Conservation (phyloP, 2,797 vertebrate species). For the Tachyglossus aculeatus region DNA sequence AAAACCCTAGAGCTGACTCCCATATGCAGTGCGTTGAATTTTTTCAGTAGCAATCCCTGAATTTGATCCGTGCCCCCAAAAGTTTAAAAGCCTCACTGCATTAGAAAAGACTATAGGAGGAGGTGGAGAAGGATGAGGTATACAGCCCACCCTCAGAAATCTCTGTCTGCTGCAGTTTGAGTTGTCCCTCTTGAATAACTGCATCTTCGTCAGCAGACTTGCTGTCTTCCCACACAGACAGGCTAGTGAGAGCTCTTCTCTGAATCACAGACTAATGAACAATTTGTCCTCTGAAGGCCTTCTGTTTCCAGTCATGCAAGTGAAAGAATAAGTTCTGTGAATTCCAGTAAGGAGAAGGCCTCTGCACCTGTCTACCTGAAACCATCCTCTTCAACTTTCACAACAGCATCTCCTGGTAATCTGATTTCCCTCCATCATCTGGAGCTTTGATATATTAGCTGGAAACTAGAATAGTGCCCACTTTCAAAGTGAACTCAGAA, state of each 20-base stretch:
- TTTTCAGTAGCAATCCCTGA: not conserved
- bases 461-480: not conserved
- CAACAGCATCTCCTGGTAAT: constrained; percentile 54
- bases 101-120: not conserved
- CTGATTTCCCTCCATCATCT: not conserved
- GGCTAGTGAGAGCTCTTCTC: not conserved
- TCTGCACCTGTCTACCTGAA: not conserved
- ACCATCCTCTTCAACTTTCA: not conserved
- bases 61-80: not conserved
- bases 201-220: not conserved
- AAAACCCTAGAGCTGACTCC: not conserved
- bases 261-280: not conserved
- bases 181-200: not conserved
- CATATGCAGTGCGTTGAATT: not conserved
- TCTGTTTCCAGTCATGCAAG: constrained; percentile 1
- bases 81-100: not conserved
- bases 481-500: accelerated
- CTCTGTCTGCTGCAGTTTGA: accelerated
- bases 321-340: not conserved
- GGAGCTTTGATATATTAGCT: not conserved
- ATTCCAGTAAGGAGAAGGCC: accelerated
- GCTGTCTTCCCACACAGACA: not conserved
- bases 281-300: constrained; percentile 4
- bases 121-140: not conserved
- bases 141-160: not conserved